Conservation (phyloP, 2,888 invertebrate species). For the Rotaria socialis region DNA sequence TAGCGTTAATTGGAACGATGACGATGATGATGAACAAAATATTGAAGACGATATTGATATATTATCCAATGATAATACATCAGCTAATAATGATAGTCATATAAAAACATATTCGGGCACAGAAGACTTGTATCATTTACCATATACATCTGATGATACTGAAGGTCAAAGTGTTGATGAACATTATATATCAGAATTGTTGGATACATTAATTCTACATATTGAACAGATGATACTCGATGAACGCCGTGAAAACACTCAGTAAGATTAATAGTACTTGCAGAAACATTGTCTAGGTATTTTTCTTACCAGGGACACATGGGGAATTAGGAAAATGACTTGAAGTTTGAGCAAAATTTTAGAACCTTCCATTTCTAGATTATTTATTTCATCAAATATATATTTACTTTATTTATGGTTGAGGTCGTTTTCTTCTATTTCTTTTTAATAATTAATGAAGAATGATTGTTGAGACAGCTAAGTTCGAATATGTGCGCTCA, state of each 20-base stretch:
- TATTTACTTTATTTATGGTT: too few species aligned
- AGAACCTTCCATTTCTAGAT: too few species aligned
- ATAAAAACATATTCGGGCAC: not conserved
- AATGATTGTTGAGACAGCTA: too few species aligned
- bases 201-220: not conserved
- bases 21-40: not conserved
- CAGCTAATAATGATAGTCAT: not conserved
- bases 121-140: not conserved
- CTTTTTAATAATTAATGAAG: too few species aligned
- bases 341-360: too few species aligned
- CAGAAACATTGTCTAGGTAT: too few species aligned
- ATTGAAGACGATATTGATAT: conserved; percentile 4
- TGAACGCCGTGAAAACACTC: not conserved
- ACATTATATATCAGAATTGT: not conserved
- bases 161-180: not conserved
- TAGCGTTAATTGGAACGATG: not conserved
- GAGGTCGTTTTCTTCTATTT: too few species aligned
- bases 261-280: not conserved
- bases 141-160: not conserved
- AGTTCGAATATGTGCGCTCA: too few species aligned
- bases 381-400: too few species aligned
- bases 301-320: too few species aligned
- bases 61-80: not conserved
- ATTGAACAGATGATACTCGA: not conserved
- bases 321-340: too few species aligned